These are phyloP conservation scores for Aphidius ervi DNA, from an alignment of 1,140 invertebrate genomes.

Conservation along the genomic window DNA sequence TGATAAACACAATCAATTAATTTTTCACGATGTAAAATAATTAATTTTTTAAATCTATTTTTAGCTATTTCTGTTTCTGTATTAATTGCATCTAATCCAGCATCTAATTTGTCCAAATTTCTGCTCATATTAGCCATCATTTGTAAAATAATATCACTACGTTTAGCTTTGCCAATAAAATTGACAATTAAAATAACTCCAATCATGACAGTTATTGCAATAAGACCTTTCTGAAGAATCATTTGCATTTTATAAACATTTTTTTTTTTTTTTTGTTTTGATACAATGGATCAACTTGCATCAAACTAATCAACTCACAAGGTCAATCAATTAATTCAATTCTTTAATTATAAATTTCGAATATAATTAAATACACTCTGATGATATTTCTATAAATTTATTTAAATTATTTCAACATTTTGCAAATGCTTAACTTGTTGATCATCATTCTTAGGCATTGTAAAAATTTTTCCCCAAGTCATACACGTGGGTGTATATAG, in stretches of 20 bases:
- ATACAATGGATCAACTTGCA: neutral
- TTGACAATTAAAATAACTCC: constrained; percentile 31
- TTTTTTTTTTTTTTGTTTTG: neutral
- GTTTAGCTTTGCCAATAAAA: constrained; percentile 30
- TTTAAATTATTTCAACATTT: too few relatives aligned
- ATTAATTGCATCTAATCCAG: constrained; percentile 35
- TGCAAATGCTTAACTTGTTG: neutral
- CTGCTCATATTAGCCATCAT: constrained; percentile 44
- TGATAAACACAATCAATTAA: constrained; percentile 34
- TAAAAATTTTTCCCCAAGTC: neutral
- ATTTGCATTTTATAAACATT: constrained; percentile 24
- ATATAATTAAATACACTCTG: neutral
- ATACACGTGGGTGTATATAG: too few relatives aligned
- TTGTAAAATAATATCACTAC: constrained; percentile 31
- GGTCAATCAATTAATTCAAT: neutral
- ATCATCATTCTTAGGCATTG: neutral
- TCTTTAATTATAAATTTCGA: neutral
- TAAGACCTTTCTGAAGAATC: constrained; percentile 31
- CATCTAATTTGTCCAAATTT: constrained; percentile 38
- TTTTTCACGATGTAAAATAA: constrained; percentile 36
- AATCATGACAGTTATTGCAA: constrained; percentile 30
- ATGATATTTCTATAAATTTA: too few relatives aligned
- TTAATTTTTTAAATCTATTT: constrained; percentile 30
- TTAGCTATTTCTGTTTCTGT: constrained; percentile 34
- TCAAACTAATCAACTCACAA: constrained; percentile 1